A percentile compares a stretch with the other conserved stretches of the same genome.
These are phyloP conservation scores for Cryptocephalus primarius DNA, from an alignment of 2,888 invertebrate genomes.

Conservation along the genomic window DNA sequence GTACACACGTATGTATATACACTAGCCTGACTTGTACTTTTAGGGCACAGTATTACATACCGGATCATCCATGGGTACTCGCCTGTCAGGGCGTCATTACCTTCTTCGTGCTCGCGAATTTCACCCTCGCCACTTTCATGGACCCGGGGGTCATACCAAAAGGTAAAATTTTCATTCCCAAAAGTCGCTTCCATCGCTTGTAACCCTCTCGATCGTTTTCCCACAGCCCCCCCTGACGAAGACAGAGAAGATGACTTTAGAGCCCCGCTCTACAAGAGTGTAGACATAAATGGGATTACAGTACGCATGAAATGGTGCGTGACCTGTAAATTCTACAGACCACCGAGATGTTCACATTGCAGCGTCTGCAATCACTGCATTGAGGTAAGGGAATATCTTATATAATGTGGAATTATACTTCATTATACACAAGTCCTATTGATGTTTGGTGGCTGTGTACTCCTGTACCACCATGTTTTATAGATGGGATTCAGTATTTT, in stretches of 20 bases:
- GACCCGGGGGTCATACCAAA: constrained; percentile 98
- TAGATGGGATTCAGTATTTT: no score
- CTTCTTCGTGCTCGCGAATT: constrained; percentile 96
- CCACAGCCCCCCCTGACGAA: constrained; percentile 85
- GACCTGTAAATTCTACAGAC: constrained; percentile 98
- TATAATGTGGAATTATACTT: neutral
- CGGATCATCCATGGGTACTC: constrained; percentile 78
- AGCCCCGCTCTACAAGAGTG: constrained; percentile 91
- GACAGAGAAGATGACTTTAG: constrained; percentile 95
- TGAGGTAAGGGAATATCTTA: constrained; percentile 53
- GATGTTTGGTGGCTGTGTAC: neutral
- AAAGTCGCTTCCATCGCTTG: neutral
- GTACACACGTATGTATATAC: constrained; percentile 3
- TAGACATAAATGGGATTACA: constrained; percentile 96
- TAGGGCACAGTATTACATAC: constrained; percentile 82
- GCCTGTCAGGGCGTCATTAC: constrained; percentile 90
- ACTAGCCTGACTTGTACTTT: constrained; percentile 9
- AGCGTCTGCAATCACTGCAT: constrained; percentile 98
- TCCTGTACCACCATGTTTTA: neutral
- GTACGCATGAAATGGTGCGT: constrained; percentile 99
- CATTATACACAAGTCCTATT: no score
- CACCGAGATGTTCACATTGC: constrained; percentile 98
- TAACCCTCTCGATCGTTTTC: neutral
- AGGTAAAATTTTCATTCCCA: constrained; percentile 51
- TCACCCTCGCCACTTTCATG: constrained; percentile 98